These are phyloP conservation scores for Enoplolaimus lenunculus DNA, from an alignment of 2,888 invertebrate species.

Conservation along the genomic window DNA sequence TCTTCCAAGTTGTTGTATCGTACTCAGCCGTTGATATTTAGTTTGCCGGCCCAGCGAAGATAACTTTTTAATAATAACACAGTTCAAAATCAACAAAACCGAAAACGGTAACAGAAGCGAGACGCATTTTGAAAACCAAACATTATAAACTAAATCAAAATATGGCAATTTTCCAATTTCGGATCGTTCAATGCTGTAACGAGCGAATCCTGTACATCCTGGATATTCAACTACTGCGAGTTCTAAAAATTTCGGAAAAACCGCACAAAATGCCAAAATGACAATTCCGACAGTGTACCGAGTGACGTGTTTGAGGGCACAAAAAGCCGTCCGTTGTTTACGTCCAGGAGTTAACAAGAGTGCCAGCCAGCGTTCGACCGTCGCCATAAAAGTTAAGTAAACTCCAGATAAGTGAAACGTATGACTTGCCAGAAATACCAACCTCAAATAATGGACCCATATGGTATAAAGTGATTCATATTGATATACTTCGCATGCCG, in stretches of 20 bases:
- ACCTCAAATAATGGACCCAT: conserved; percentile 9
- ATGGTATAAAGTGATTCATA: not conserved
- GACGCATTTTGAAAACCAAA: conserved; percentile 82
- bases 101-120: conserved; percentile 84
- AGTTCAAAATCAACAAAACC: conserved; percentile 50
- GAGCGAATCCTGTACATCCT: conserved; percentile 3
- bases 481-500: not conserved
- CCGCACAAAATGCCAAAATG: conserved; percentile 28
- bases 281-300: not conserved
- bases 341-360: conserved; percentile 29
- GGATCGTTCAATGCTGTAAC: not conserved
- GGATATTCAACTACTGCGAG: conserved; percentile 27
- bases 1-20: not conserved
- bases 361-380: conserved; percentile 34
- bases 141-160: conserved; percentile 58
- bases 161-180: not conserved
- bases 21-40: not conserved
- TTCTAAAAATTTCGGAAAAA: conserved; percentile 36
- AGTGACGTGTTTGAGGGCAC: not conserved
- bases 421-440: conserved; percentile 33
- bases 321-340: not conserved
- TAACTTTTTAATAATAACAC: conserved; percentile 39
- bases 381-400: conserved; percentile 30
- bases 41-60: not conserved
- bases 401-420: conserved; percentile 32